These are phyloP conservation scores for Toxonevra muliebris DNA, from an alignment of 2,888 invertebrate genomes.

Conservation along the genomic window DNA sequence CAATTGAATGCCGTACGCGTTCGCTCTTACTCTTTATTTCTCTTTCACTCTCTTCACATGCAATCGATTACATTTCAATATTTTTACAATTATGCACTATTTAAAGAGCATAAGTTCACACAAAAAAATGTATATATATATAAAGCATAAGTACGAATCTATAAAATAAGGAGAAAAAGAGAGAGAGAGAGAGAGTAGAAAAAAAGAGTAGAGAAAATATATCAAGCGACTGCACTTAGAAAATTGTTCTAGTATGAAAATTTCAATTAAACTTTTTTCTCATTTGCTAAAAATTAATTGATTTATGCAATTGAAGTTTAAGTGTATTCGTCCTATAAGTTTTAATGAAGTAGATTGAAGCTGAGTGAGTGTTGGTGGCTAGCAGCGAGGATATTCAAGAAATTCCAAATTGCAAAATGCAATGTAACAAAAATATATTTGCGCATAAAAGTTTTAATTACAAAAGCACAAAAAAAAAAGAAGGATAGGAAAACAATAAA, in stretches of 20 bases:
- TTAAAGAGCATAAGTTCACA: background rate
- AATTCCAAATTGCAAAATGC: background rate
- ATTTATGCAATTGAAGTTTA: conserved; percentile 30
- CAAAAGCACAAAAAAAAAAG: background rate
- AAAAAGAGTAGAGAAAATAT: no score
- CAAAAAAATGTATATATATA: background rate
- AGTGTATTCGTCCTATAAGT: no score
- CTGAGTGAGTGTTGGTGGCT: no score
- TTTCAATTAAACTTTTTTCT: conserved; percentile 44
- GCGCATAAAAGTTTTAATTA: no score
- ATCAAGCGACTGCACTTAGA: conserved; percentile 5
- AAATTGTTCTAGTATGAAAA: conserved; percentile 41
- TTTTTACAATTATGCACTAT: background rate
- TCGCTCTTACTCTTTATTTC: no score
- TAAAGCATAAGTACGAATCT: no score
- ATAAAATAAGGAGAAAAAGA: background rate
- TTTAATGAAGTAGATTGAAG: no score
- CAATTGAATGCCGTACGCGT: no score
- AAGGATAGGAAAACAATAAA: background rate
- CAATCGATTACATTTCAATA: background rate
- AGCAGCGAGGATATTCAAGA: no score
- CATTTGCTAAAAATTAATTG: conserved; percentile 37
- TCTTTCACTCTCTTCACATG: no score
- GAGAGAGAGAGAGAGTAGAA: background rate
- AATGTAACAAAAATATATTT: background rate